Evolutionary conservation across 2,113 vertebrate genomes (phyloP).

Genomic region (Apeltes quadracus): DNA sequence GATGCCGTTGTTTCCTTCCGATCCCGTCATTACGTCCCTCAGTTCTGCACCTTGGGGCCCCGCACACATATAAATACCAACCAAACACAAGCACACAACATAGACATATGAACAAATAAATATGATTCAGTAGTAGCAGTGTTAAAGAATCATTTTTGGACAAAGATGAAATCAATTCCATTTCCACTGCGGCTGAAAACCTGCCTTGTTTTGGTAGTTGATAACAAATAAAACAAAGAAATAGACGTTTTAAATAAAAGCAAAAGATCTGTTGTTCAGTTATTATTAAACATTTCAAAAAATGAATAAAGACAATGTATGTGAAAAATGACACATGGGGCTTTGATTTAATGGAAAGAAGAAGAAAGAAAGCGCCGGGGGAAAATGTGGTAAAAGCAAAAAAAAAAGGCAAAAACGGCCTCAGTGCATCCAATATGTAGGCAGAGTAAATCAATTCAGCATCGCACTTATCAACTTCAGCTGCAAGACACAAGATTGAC

Average conservation of each 20-base stretch:
- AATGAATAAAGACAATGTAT: background rate
- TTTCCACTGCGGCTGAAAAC: background rate
- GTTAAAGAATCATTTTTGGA: background rate
- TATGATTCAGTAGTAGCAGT: background rate
- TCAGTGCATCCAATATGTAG: constrained; percentile 69
- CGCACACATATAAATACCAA: background rate
- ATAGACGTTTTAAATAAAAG: background rate
- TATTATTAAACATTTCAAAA: constrained; percentile 11
- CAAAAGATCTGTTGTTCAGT: background rate
- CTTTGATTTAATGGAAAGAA: background rate
- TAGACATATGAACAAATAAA: constrained; percentile 11
- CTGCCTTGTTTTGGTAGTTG: background rate
- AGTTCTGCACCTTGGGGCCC: constrained; percentile 71
- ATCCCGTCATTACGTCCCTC: constrained; percentile 90
- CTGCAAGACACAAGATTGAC: constrained; percentile 78
- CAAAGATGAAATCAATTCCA: background rate
- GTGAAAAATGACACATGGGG: constrained; percentile 1
- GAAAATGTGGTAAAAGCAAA: background rate
- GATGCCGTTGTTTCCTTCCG: constrained; percentile 90
- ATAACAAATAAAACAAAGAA: background rate
- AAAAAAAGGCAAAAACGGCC: constrained; percentile 38
- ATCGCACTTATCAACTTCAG: constrained; percentile 76
- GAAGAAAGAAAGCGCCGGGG: too few species aligned
- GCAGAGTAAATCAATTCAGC: constrained; percentile 79
- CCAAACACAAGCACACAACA: constrained; percentile 3